Base-by-base conservation (phyloP, 1,140 invertebrate species). In the Nixonia krombeini region DNA sequence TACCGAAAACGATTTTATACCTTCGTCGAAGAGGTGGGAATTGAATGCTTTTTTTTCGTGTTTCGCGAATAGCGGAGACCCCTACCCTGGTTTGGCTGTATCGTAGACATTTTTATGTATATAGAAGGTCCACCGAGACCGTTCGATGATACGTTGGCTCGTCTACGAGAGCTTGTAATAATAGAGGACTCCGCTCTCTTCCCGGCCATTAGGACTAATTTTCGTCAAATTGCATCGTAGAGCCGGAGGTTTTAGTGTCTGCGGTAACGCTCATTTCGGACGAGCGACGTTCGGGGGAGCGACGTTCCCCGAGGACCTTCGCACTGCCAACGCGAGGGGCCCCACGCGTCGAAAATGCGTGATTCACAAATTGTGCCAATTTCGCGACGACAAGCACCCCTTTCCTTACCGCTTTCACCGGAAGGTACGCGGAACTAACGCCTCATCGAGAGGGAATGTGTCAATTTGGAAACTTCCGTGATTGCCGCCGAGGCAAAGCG, bases 151-250 rank as follows among this genome's bases (percentile, higher is more conserved):
- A 57, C 33, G 65, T 62, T 49, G 46, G 42, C 33, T 46, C 38
- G 56, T 31, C 50, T 38, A 61, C 51, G 37, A 56, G 38, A 51
- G 52, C 53, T 61, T 59, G 52, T 70, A 70, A 70, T 70, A 61
- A 70, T 70, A 70, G 59, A 72, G 67, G 57, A 65, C 57, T 57
- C n/a, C 53, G 50, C 40, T 59, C 56, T 66, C 58, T 74, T 64
- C 57, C 69, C 66, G 68, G 50, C 72, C 70, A 79, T 79, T 79
- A 80, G 67, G 67, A 79, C 74, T 80, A 79, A 80, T 80, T 79
- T 77, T 76, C 76, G 74, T 80, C 73, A 77, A 78, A 80, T 78
- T 75, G 73, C 69, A 70, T 78, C 61, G 68, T 55, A 70, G 64
- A 70, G 46, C 52, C 37, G 17, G 52, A 62, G 62, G 58, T 65